Base-by-base conservation (phyloP, 1,140 invertebrate species). In the Hermetia illucens region DNA sequence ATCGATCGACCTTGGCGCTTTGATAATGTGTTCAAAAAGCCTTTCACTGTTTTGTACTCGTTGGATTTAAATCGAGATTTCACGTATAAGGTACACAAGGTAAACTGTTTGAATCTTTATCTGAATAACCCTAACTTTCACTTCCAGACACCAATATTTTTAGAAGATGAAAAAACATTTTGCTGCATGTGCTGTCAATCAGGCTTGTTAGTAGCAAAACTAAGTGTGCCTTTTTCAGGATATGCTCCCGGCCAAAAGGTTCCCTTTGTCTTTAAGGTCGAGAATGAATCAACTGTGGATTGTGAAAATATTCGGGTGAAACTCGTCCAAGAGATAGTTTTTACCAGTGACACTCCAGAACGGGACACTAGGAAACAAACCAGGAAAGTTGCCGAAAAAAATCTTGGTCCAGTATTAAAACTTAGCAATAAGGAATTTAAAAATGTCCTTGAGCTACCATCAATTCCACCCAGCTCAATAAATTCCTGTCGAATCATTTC, bases 1-100 rank as follows among this genome's bases (percentile, higher is more conserved):
- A 61, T 86, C 44, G 80, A 83, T 55, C 69, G 80, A 34, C 75
- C 78, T 29, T 82, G 77, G 72, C 75, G 75, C 29, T 77, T 79
- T 49, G 79, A 83, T 56, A 72, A 80, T 48, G 74, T 78, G 47
- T 68, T 69, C 32, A 81, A 81, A 62, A 69, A 66, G 50, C 71
- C 74, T 18, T 82, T 86, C 53, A 82, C 77, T 21, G 75, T 86
- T 27, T 68, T 82, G 32, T 71, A 74, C 44, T 71, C 76, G n/a
- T 67, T 81, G 37, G 79, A 85, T 63, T 69, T 85, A 25, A 85
- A 84, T 62, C 61, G 64, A 44, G 69, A 73, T 50, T 47, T 54
- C 20, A 53, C 54, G 13, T 58, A 58, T 36, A 52, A 51, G 39
- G 55, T 58, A 6, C 24, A 25, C 6, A 8, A 25, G 6, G n/a